Evolutionary conservation across 2,888 invertebrate species (phyloP).

Genomic region (Biston stratarius): DNA sequence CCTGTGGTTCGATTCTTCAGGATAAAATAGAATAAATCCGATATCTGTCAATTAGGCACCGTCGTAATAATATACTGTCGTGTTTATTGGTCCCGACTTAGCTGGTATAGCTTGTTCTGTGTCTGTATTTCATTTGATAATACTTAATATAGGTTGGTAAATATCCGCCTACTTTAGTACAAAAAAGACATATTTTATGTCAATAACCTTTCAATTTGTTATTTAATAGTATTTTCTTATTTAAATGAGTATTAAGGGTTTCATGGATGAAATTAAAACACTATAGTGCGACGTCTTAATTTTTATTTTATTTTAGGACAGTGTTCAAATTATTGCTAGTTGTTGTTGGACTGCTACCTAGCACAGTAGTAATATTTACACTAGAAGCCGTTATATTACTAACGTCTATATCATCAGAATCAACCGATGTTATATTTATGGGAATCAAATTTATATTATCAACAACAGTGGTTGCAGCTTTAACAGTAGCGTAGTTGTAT

Average conservation of each 20-base stretch:
- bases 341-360: background rate
- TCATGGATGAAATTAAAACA: no score
- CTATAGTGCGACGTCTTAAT: background rate
- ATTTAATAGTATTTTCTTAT: no score
- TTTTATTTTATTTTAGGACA: slow-evolving; percentile 16
- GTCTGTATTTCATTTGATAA: background rate
- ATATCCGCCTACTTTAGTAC: no score
- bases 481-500: slow-evolving; percentile 1
- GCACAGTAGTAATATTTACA: background rate
- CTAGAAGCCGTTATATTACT: background rate
- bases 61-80: slow-evolving; percentile 13
- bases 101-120: background rate
- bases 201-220: no score
- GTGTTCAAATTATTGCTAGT: slow-evolving; percentile 10
- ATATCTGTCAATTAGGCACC: slow-evolving; percentile 23
- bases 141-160: no score
- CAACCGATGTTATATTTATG: background rate
- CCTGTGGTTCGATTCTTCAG: slow-evolving; percentile 13
- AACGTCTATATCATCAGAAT: slow-evolving; percentile 10
- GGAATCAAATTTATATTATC: background rate
- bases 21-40: slow-evolving; percentile 17
- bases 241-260: no score
- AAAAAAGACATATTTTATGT: no score
- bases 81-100: slow-evolving; percentile 3
- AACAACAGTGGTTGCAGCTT: background rate